Evolutionary conservation across 2,113 vertebrate genomes (phyloP), one percentile per base, ranked within the genome.

Genomic region (Lates calcarifer): DNA sequence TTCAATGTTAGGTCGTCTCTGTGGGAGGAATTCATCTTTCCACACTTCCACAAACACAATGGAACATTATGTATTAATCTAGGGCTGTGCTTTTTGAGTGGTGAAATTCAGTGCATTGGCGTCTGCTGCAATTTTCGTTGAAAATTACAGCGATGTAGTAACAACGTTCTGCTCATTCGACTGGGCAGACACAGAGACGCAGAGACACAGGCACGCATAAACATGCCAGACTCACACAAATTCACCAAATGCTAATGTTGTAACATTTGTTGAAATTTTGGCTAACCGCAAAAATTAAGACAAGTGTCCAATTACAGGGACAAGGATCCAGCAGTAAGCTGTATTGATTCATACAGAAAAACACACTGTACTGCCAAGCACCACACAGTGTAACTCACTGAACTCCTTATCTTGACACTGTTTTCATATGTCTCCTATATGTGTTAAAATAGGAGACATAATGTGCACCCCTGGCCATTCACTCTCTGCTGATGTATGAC

Each of bases 401-500:
- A 33, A 7, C 39, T 65, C 39, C 58, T 84, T 82, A 86, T 77
- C 66, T 77, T 26, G 14, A 82, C 66, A 61, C 26, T 79, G 79
- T 82, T 85, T 90, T 83, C 74, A 73, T 82, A 76, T 33, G 75
- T 85, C 83, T 77, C 71, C 41, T 51, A 33, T 70, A 63, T 58
- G 79, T 73, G 67, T 87, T 86, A 72, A 87, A n/a, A n/a, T n/a
- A n/a, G n/a, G n/a, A n/a, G n/a, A n/a, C n/a, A 20, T 81, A 86
- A 77, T 66, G 53, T 83, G 76, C 47, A 69, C 56, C 62, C 57
- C 47, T 79, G 81, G 77, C 65, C 75, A 67, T 84, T 81, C 78
- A 47, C 74, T 51, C 77, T 81, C 24, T n/a, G 65, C 31, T 90
- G 90, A 91, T 89, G 72, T 88, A 85, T 90, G 82, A 84, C 87